Evolutionary conservation across 1,140 invertebrate genomes (phyloP), one percentile per base, ranked within the genome.

Genomic region (Ceratoteleas bidentatus): DNA sequence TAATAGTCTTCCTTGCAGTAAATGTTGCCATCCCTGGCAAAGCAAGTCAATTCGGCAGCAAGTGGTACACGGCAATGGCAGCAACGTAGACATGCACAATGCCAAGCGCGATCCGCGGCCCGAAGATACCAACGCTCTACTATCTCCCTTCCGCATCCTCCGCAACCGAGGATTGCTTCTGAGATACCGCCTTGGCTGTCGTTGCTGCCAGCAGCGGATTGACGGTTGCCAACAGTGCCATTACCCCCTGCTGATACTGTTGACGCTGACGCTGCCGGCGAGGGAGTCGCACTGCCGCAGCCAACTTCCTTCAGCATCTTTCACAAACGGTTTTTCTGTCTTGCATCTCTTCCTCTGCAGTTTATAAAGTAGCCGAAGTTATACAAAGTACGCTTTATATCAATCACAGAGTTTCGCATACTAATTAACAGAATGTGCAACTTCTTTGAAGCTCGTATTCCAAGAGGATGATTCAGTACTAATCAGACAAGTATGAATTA

Each of bases 1-100:
- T 97, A 97, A 90, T 98, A 99, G 91, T 99, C 97, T 85, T 98
- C 96, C 89, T 98, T 97, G 93, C 97, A 99, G 90, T 97, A 98
- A 85, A 98, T 98, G 87, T 96, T 96, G 61, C 96, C 96, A 85
- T 98, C 96, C 62, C 96, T 92, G 6, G 96, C 94, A 90, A 97
- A 99, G 91, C 97, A 99, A 77, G 96, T 97, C 54, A 96, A 92
- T 88, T 98, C 96, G 0, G 95, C 93, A 88, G 97, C 96, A 24
- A 98, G 92, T 0, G 96, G 94, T 62, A 96, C 90, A 69, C 96
- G 94, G 90, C 97, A 98, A 86, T 97, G 95, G 88, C 94, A 95
- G 91, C 97, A 99, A 73, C 96, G 94, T 36, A 98, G 93, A 88
- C 97, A 98, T 68, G 94, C 92, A 36, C 95, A 95, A 89, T 98